Conservation (phyloP, 2,797 vertebrate genomes). For the Aeoliscus strigatus region DNA sequence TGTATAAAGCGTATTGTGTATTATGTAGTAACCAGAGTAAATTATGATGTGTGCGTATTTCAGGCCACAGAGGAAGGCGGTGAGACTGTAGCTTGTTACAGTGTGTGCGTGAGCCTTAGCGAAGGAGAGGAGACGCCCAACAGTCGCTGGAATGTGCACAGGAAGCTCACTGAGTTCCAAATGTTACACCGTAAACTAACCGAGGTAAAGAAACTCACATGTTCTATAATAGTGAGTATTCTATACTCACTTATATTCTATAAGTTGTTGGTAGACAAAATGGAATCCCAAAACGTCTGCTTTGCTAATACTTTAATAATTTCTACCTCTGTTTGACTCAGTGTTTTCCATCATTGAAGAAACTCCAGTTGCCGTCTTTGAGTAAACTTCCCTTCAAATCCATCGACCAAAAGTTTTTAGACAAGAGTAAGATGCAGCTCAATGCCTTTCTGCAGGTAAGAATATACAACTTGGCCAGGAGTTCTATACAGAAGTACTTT, state of each 20-base stretch:
- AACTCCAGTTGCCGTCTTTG: conserved; percentile 93
- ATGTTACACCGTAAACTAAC: conserved; percentile 92
- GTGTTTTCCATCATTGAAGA: conserved; percentile 96
- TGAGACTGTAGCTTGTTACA: conserved; percentile 90
- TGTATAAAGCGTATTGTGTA: too few species aligned
- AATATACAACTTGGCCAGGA: too few species aligned
- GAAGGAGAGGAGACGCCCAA: conserved; percentile 81
- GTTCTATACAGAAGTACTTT: too few species aligned
- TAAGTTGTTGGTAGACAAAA: too few species aligned
- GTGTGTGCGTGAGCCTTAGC: conserved; percentile 83
- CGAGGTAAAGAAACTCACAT: conserved; percentile 80
- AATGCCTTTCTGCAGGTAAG: conserved; percentile 95
- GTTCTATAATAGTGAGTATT: too few species aligned
- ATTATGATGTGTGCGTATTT: conserved; percentile 13
- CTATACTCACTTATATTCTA: too few species aligned
- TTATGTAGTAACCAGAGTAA: too few species aligned
- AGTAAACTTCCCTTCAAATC: conserved; percentile 99
- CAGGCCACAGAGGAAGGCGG: conserved; percentile 92
- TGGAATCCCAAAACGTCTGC: too few species aligned
- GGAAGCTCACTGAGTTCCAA: conserved; percentile 95
- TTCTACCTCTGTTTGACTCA: conserved; percentile 52
- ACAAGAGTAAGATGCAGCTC: conserved; percentile 96
- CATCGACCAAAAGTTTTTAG: conserved; percentile 95
- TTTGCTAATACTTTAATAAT: too few species aligned
- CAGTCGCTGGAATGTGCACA: conserved; percentile 87